A percentile compares a stretch with the other conserved stretches of the same genome.
Conservation (phyloP, 2,797 vertebrate species). For the Hoplostethus mediterraneus region DNA sequence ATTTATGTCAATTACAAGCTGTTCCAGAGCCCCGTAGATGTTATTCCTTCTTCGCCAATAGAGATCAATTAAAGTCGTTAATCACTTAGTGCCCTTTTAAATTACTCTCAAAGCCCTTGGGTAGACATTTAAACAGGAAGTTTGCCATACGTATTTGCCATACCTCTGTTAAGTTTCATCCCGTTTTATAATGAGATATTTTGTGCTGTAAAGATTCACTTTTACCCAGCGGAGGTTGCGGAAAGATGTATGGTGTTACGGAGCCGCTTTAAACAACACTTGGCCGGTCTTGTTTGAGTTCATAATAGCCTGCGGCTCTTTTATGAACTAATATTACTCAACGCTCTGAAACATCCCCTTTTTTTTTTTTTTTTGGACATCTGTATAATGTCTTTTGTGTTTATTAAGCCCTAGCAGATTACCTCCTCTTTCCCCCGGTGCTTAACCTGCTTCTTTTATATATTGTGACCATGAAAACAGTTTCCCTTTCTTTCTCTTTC, state of each 20-base stretch:
- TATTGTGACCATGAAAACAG: conserved; percentile 77
- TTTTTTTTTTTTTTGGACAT: conserved; percentile 53
- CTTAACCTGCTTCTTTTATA: conserved; percentile 74
- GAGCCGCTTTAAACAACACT: conserved; percentile 18
- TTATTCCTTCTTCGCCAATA: too few relatives aligned
- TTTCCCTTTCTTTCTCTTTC: conserved; percentile 52
- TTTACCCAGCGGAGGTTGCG: background rate
- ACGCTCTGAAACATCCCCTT: conserved; percentile 24
- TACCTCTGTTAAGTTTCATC: too few relatives aligned
- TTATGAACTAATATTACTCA: conserved; percentile 54
- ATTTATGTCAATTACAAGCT: too few relatives aligned
- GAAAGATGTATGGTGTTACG: conserved; percentile 4
- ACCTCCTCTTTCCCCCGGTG: conserved; percentile 58
- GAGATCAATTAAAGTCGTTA: too few relatives aligned
- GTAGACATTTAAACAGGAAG: too few relatives aligned
- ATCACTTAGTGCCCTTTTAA: too few relatives aligned
- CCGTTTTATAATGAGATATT: too few relatives aligned
- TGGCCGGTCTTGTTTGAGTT: conserved; percentile 25
- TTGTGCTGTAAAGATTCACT: too few relatives aligned
- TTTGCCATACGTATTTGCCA: too few relatives aligned
- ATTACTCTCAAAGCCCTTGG: too few relatives aligned
- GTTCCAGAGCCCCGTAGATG: too few relatives aligned
- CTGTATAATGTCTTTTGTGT: conserved; percentile 70
- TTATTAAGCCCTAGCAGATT: conserved; percentile 66
- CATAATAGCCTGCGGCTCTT: conserved; percentile 45